phyloP scores from a whole-genome alignment of 2,113 vertebrate genomes.

The Otolemur garnettii region DNA sequence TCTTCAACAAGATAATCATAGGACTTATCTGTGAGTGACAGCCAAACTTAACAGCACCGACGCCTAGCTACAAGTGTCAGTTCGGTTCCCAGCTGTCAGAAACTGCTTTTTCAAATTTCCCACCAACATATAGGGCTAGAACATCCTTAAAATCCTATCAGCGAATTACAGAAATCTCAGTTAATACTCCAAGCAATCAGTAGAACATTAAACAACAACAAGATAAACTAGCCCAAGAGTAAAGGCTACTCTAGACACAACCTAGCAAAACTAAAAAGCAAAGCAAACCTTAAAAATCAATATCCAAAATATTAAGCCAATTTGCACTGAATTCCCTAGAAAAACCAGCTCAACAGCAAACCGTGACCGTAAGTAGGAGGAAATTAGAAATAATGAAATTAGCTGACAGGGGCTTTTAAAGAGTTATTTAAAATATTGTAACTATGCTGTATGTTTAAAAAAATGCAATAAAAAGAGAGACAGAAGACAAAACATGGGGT shows the following conservation, averaged over 20 bases:
- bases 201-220: neutral
- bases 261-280: neutral
- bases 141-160: neutral
- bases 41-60: slow-evolving; percentile 3
- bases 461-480: neutral
- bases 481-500: slow-evolving; percentile 8
- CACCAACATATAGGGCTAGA: neutral
- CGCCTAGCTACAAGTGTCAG: neutral
- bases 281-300: slow-evolving; percentile 25
- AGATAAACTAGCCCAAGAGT: neutral
- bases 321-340: neutral
- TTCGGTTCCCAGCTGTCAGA: neutral
- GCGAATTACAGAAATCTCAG: neutral
- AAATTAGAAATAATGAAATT: slow-evolving; percentile 40
- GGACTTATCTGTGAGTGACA: neutral
- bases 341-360: slow-evolving; percentile 28
- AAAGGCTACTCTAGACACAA: neutral
- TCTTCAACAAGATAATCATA: neutral
- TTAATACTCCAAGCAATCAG: neutral
- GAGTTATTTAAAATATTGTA: neutral
- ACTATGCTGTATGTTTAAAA: neutral
- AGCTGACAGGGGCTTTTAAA: neutral
- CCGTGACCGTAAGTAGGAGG: neutral
- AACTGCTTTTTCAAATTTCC: neutral
- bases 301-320: neutral